These are phyloP conservation scores for Penelope pileata DNA, from an alignment of 2,113 vertebrate species.

Conservation along the genomic window DNA sequence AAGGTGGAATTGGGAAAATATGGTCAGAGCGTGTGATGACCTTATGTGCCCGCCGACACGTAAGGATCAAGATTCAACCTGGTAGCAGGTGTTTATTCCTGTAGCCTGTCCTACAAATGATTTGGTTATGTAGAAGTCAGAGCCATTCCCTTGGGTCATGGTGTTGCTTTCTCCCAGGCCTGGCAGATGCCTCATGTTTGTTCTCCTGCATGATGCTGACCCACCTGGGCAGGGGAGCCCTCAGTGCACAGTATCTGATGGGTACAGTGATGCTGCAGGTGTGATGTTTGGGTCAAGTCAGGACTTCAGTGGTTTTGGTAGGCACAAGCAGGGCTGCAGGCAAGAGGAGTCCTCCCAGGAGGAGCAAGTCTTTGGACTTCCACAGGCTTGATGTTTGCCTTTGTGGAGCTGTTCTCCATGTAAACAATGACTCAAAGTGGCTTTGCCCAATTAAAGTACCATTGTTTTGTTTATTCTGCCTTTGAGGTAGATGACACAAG, in stretches of 20 bases:
- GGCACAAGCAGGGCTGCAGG: accelerated
- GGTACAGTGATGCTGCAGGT: not conserved
- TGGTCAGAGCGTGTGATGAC: accelerated
- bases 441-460: not conserved
- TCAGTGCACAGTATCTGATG: not conserved
- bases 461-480: not conserved
- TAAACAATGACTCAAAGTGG: not conserved
- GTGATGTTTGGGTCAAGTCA: not conserved
- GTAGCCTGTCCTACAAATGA: not conserved
- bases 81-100: not conserved
- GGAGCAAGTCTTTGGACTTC: not conserved
- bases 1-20: not conserved
- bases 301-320: not conserved
- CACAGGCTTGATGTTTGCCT: not conserved
- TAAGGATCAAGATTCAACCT: not conserved
- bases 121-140: not conserved
- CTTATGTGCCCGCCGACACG: not conserved
- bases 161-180: not conserved
- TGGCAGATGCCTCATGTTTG: not conserved
- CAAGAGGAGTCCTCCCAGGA: not conserved
- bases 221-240: not conserved
- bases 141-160: not conserved
- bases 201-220: not conserved
- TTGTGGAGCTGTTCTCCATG: not conserved
- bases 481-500: not conserved